Conservation (phyloP, 2,797 vertebrate genomes). For the Sebastes diaconus region DNA sequence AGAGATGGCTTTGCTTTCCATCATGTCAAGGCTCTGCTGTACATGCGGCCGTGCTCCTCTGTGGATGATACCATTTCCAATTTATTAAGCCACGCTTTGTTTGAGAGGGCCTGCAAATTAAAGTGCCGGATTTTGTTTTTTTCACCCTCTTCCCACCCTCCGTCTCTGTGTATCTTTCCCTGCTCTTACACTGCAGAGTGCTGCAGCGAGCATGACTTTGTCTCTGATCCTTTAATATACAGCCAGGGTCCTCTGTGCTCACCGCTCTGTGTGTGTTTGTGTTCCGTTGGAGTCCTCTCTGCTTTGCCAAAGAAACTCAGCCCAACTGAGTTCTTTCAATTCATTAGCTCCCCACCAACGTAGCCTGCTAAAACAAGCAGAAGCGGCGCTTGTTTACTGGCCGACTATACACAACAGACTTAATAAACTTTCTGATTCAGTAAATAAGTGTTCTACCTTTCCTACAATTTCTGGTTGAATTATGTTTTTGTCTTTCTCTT, state of each 20-base stretch:
- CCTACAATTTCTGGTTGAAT: background rate
- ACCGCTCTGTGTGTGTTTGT: slow-evolving; percentile 12
- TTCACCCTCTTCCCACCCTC: slow-evolving; percentile 2
- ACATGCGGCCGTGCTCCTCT: slow-evolving; percentile 56
- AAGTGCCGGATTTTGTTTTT: slow-evolving; percentile 49
- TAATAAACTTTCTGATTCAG: slow-evolving; percentile 29
- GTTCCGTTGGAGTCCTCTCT: slow-evolving; percentile 24
- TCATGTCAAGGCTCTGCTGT: slow-evolving; percentile 36
- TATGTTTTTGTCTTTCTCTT: background rate
- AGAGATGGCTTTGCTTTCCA: slow-evolving; percentile 32
- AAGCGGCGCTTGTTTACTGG: slow-evolving; percentile 33
- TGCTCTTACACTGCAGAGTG: slow-evolving; percentile 40
- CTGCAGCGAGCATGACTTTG: slow-evolving; percentile 70
- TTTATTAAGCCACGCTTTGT: slow-evolving; percentile 76
- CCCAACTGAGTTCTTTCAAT: slow-evolving; percentile 57
- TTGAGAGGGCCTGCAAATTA: slow-evolving; percentile 73
- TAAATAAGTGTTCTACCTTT: slow-evolving; percentile 8
- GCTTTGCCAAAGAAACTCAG: slow-evolving; percentile 37
- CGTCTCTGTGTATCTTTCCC: slow-evolving; percentile 20
- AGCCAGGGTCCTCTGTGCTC: slow-evolving; percentile 41
- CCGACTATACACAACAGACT: slow-evolving; percentile 30
- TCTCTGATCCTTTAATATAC: slow-evolving; percentile 69
- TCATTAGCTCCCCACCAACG: slow-evolving; percentile 49
- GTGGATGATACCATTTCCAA: slow-evolving; percentile 76
- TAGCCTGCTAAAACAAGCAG: slow-evolving; percentile 31